phyloP scores from a whole-genome alignment of 2,797 vertebrate species.

The Anabacerthia variegaticeps region DNA sequence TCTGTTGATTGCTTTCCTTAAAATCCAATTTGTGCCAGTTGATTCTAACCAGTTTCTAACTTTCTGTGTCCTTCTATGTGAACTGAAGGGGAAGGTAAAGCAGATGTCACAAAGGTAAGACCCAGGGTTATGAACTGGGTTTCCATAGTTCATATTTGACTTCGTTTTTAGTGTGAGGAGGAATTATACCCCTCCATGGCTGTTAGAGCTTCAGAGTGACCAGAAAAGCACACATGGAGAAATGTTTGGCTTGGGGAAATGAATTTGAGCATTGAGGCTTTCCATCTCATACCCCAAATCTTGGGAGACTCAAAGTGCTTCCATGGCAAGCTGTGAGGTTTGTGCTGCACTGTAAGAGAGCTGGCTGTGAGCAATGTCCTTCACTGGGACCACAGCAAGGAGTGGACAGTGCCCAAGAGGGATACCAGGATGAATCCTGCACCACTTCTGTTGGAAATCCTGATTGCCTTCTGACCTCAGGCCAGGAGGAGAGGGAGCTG shows the following conservation, averaged over 20 bases:
- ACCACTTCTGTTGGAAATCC: not conserved
- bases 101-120: slow-evolving; percentile 45
- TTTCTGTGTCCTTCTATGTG: not conserved
- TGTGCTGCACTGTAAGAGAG: not conserved
- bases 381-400: not conserved
- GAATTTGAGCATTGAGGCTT: not conserved
- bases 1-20: not conserved
- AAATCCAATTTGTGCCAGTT: not conserved
- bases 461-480: not conserved
- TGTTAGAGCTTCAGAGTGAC: not conserved
- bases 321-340: not conserved
- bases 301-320: not conserved
- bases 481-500: not conserved
- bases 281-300: not conserved
- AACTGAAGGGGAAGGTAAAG: not conserved
- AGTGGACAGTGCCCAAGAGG: not conserved
- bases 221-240: not conserved
- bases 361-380: not conserved
- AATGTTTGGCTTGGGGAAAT: not conserved
- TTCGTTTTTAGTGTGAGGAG: not conserved
- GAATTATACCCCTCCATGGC: not conserved
- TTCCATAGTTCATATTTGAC: not conserved
- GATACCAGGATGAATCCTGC: not conserved
- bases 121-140: not conserved
- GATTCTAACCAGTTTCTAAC: slow-evolving; percentile 26